A percentile compares a stretch with the other conserved stretches of the same genome.
phyloP scores from a whole-genome alignment of 2,888 invertebrate species.

The Drosophila pseudotalamancana region DNA sequence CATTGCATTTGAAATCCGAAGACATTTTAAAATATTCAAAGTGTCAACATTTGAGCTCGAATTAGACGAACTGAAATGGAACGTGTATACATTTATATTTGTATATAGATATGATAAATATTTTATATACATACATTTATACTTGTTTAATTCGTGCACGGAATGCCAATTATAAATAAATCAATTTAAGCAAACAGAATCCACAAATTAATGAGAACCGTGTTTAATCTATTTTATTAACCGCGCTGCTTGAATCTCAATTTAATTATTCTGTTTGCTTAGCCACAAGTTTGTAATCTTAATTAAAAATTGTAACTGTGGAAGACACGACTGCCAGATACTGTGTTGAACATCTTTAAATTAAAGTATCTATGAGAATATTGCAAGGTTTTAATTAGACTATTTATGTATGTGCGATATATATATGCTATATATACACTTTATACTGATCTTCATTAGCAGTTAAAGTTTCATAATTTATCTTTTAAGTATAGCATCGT shows the following conservation, averaged over 20 bases:
- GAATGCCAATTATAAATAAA: conserved; percentile 34
- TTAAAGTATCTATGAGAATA: too few relatives aligned
- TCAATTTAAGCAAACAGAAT: conserved; percentile 11
- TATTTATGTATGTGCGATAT: too few relatives aligned
- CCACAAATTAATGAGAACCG: not conserved
- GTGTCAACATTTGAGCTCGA: conserved; percentile 36
- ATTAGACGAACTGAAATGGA: conserved; percentile 35
- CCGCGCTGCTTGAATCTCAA: not conserved
- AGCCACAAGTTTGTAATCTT: not conserved
- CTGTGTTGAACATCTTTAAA: too few relatives aligned
- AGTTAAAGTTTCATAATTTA: too few relatives aligned
- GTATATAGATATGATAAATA: conserved; percentile 4
- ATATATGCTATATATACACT: too few relatives aligned
- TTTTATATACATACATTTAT: not conserved
- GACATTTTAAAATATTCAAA: conserved; percentile 53
- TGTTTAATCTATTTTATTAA: not conserved
- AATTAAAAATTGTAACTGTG: not conserved
- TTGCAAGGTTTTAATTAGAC: too few relatives aligned
- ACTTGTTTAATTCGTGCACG: not conserved
- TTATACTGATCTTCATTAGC: too few relatives aligned
- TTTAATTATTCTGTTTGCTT: not conserved
- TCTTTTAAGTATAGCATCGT: too few relatives aligned
- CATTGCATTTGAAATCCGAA: conserved; percentile 43
- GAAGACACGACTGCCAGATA: too few relatives aligned
- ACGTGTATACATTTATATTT: conserved; percentile 33